A percentile compares a stretch with the other conserved stretches of the same genome.
phyloP scores from a whole-genome alignment of 2,888 invertebrate species.

The Drosophila dives region DNA sequence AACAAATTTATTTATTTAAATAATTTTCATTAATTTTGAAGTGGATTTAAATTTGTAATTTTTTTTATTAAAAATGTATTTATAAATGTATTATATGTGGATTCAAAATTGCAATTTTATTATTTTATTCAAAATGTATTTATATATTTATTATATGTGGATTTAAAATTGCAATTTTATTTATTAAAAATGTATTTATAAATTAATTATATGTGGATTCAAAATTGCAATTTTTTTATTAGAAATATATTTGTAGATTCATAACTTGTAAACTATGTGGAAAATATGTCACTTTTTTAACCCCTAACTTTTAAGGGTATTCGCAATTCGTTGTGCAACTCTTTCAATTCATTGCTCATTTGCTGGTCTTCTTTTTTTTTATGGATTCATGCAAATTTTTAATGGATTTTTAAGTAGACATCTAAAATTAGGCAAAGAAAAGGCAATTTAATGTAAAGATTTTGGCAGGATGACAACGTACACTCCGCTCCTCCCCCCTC shows the following conservation, averaged over 20 bases:
- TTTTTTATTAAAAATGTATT: no score
- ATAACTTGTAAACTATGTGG: not conserved
- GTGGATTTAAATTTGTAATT: not conserved
- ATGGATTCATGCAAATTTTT: conserved; percentile 81
- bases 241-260: not conserved
- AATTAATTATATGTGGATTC: not conserved
- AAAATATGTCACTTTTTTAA: not conserved
- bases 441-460: conserved; percentile 74
- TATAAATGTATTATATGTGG: no score
- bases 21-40: not conserved
- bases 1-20: not conserved
- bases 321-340: conserved; percentile 19
- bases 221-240: not conserved
- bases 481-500: not conserved
- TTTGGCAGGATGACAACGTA: conserved; percentile 49
- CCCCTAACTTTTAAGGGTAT: conserved; percentile 8
- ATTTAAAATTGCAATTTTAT: not conserved
- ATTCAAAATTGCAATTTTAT: not conserved
- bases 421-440: conserved; percentile 75
- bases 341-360: conserved; percentile 39
- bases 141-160: no score
- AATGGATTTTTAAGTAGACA: conserved; percentile 82
- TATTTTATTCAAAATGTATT: no score
- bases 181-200: no score
- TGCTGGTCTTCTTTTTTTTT: conserved; percentile 29